Base-by-base conservation (phyloP, 1,140 invertebrate species). In the Drosophila jambulina region DNA sequence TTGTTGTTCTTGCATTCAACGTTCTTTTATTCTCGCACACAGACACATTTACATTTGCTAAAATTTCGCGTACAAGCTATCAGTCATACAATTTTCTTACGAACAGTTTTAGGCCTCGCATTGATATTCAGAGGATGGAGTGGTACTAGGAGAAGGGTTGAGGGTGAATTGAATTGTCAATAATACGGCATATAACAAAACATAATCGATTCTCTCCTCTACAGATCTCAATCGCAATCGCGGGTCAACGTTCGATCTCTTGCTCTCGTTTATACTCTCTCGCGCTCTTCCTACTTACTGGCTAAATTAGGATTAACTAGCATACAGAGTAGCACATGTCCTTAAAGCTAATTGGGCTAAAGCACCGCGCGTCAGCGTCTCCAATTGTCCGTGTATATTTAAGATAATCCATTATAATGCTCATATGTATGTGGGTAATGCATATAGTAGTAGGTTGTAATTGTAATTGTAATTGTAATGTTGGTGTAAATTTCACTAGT, bases 11-110 rank as follows among this genome's bases (percentile, higher is more conserved):
- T 68, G 56, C 84, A 88, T 81, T 90, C 84, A 90, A 88, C 83
- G 77, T 78, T 74, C 86, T 80, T 90, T 90, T 91, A 91, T 91
- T 91, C 78, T 68, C 59, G 70, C 90, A 91, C 90, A 80, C 82
- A 91, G 77, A 85, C 76, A 83, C 81, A 88, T 48, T 69, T 87
- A 87, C 80, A 88, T 75, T 88, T 84, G 56, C 70, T 84, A 78
- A 72, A 74, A 70, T 77, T 88, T 81, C 77, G 45, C 90, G 90
- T 91, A 91, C 90, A 91, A 91, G 70, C 90, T 91, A 91, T 91
- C 90, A 91, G 90, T 91, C 90, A 91, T 91, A 90, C 90, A 86
- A 78, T 61, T 78, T 75, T 49, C 56, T 82, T 81, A 68, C 72
- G 58, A 84, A 78, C 81, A 81, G 60, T 81, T 23, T 53, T 75